A percentile compares a stretch with the other conserved stretches of the same genome.
phyloP scores from a whole-genome alignment of 2,113 vertebrate genomes.

The Nothoprocta pentlandii region DNA sequence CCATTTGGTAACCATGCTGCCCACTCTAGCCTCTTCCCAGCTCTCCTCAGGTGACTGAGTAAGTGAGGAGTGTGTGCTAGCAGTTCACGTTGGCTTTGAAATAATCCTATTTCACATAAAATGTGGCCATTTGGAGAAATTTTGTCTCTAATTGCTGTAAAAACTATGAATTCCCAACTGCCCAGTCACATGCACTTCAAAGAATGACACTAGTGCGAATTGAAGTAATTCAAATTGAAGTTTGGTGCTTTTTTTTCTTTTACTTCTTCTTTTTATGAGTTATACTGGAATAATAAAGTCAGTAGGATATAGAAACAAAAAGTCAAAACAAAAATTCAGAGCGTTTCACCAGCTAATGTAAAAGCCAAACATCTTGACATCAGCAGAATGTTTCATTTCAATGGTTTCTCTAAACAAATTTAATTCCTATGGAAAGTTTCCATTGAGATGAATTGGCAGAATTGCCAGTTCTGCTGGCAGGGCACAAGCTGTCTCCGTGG shows the following conservation, averaged over 20 bases:
- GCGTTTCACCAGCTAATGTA: constrained; percentile 24
- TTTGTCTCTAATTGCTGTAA: background rate
- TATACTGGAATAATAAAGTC: constrained; percentile 48
- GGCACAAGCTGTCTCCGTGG: background rate
- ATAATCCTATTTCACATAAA: background rate
- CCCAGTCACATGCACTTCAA: background rate
- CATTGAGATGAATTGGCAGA: constrained; percentile 45
- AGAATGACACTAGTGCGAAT: background rate
- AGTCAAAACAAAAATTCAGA: constrained; percentile 55
- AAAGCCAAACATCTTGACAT: constrained; percentile 61
- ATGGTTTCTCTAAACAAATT: constrained; percentile 56
- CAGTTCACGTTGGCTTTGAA: background rate
- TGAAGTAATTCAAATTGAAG: background rate
- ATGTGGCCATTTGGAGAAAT: background rate
- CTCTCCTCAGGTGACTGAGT: background rate
- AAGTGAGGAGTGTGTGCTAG: background rate
- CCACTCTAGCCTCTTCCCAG: accelerated
- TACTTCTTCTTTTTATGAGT: constrained; percentile 37
- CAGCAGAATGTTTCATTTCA: constrained; percentile 58
- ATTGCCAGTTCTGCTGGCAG: constrained; percentile 32
- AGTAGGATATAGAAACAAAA: constrained; percentile 60
- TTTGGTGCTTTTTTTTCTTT: background rate
- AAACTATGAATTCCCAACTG: background rate
- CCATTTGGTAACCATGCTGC: accelerated
- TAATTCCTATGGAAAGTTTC: constrained; percentile 48